phyloP scores from a whole-genome alignment of 2,888 invertebrate genomes.

The Caenorhabditis doughertyi region DNA sequence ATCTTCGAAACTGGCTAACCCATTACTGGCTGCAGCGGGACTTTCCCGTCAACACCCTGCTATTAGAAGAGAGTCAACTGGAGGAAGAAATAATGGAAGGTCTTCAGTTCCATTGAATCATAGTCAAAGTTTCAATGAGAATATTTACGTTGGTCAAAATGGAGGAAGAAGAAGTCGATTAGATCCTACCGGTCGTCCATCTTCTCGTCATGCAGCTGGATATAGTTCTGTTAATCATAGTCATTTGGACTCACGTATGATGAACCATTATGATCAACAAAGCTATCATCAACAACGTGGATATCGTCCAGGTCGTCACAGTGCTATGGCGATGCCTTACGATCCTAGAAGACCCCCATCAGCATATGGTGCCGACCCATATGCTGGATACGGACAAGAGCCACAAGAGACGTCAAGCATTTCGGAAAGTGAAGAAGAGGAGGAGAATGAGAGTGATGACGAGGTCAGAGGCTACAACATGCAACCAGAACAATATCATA shows the following conservation, averaged over 20 bases:
- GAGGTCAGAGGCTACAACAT: slow-evolving; percentile 64
- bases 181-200: slow-evolving; percentile 44
- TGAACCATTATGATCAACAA: slow-evolving; percentile 29
- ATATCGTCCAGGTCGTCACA: slow-evolving; percentile 55
- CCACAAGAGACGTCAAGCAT: slow-evolving; percentile 52
- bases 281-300: slow-evolving; percentile 3
- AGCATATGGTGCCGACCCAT: slow-evolving; percentile 10
- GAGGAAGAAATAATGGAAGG: slow-evolving; percentile 52
- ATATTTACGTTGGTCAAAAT: slow-evolving; percentile 20
- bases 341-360: slow-evolving; percentile 44
- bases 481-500: not conserved
- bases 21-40: slow-evolving; percentile 61
- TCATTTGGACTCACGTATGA: not conserved
- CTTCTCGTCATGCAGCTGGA: slow-evolving; percentile 38
- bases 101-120: slow-evolving; percentile 58
- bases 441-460: slow-evolving; percentile 65
- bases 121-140: slow-evolving; percentile 52
- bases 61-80: slow-evolving; percentile 42
- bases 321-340: slow-evolving; percentile 51
- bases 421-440: slow-evolving; percentile 58
- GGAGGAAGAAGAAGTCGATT: slow-evolving; percentile 35
- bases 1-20: slow-evolving; percentile 58
- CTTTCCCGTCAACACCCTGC: slow-evolving; percentile 44
- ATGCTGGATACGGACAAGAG: slow-evolving; percentile 29
- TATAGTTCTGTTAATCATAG: slow-evolving; percentile 28